Conservation (phyloP, 2,113 vertebrate species). For the Syngnathoides biaculeatus region DNA sequence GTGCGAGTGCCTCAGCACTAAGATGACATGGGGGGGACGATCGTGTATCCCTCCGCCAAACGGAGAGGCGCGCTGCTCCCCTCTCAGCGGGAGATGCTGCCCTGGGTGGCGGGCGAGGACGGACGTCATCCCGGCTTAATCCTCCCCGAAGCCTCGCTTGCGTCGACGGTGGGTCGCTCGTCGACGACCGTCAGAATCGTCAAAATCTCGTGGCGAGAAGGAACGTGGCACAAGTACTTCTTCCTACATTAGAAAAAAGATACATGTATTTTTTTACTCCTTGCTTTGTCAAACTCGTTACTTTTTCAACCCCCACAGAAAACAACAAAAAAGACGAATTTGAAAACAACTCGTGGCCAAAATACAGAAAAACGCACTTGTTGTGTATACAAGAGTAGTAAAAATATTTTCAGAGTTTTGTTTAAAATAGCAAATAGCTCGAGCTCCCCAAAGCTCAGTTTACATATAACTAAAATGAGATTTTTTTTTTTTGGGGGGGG, state of each 20-base stretch:
- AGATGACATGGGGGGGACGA: conserved; percentile 74
- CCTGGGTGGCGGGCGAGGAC: conserved; percentile 15
- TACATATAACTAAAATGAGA: too few species aligned
- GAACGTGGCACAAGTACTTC: neutral
- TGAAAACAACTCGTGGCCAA: neutral
- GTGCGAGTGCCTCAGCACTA: conserved; percentile 82
- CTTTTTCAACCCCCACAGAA: neutral
- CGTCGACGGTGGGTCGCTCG: neutral
- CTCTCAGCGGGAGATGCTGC: conserved; percentile 54
- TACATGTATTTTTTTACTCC: neutral
- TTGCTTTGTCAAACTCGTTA: neutral
- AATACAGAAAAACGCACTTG: neutral
- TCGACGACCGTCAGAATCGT: neutral
- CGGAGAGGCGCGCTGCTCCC: conserved; percentile 50
- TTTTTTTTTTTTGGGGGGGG: too few species aligned
- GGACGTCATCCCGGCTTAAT: neutral
- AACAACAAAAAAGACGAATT: neutral
- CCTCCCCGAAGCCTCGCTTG: neutral
- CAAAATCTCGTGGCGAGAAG: neutral
- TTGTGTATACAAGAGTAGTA: too few species aligned
- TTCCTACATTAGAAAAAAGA: neutral
- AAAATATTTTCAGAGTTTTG: too few species aligned
- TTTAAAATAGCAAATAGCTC: too few species aligned
- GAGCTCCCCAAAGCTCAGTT: too few species aligned
- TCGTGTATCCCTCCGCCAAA: conserved; percentile 85